These are phyloP conservation scores for Chiloscyllium plagiosum DNA, from an alignment of 2,113 vertebrate genomes.

Conservation along the genomic window DNA sequence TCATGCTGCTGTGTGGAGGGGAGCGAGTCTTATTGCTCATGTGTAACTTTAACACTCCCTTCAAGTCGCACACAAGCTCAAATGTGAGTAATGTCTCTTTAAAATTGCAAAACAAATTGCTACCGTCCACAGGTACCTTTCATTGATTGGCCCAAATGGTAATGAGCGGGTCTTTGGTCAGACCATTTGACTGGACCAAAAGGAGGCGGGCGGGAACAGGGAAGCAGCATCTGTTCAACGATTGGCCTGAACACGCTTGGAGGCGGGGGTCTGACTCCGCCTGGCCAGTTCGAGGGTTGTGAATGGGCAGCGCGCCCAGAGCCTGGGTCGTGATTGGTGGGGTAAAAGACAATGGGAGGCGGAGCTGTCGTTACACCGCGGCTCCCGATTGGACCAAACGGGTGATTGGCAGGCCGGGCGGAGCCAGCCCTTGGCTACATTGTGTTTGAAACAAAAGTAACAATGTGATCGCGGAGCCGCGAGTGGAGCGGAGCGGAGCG, in stretches of 20 bases:
- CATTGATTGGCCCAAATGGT: not conserved
- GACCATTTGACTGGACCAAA: not conserved
- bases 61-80: not conserved
- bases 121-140: not conserved
- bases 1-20: not conserved
- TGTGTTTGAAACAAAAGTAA: conserved; percentile 28
- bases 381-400: not conserved
- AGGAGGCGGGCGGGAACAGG: not conserved
- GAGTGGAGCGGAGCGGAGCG: not conserved
- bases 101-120: not conserved
- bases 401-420: not conserved
- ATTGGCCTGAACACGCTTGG: not conserved
- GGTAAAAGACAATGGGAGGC: not conserved
- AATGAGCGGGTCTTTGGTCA: not conserved
- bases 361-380: not conserved
- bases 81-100: not conserved
- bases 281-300: not conserved
- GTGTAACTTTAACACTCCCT: not conserved
- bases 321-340: not conserved
- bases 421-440: conserved; percentile 2
- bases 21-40: not conserved
- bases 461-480: conserved; percentile 1
- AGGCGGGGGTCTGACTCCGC: not conserved
- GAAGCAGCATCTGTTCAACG: not conserved
- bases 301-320: not conserved